Evolutionary conservation across 2,797 vertebrate genomes (phyloP), one percentile per base, ranked within the genome.

Genomic region (Gadopsis marmoratus): DNA sequence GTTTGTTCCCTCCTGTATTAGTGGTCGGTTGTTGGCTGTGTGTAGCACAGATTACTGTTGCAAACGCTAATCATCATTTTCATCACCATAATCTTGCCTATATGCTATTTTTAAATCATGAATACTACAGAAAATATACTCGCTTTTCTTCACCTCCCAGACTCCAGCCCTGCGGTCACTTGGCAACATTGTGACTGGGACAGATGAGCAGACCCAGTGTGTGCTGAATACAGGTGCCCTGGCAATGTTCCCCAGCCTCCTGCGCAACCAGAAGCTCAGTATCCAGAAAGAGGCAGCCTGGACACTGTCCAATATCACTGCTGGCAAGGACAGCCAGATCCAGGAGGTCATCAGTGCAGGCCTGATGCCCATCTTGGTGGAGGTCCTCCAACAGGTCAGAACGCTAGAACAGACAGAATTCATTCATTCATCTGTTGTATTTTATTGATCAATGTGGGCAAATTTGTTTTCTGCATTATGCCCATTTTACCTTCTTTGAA

Each of bases 271-370:
- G 37, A 97, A 97, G 87, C 93, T 89, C 83, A 97, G 97, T 81
- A 96, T 99, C 89, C 97, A 98, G 90, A 99, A 98, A 86, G 97
- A 98, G 91, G 97, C 97, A 2, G 97, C 97, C 0, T 99, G 98
- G 98, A 96, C 97, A 0, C 86, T 99, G 93, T 99, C 98, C 79
- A 99, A 99, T 87, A 97, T 99, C 86, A 98, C 97, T 3, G 97
- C 98, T 39, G 97, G 98, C 50, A 97, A 96, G 19, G 95, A 96
- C 82, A 94, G 93, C 56, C 98, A 99, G 93, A 99, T 99, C 85
- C 97, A 99, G 86, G 96, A 95, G 90, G 97, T 99, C 63, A 90
- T 99, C 51, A 95, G 97, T 70, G 96, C 97, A 0, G 97, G 96
- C 35, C 93, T 99, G 53, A 89, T 99, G 1, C 98, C 97, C 0